phyloP scores from a whole-genome alignment of 2,888 invertebrate species.

The Anoncus sp. region DNA sequence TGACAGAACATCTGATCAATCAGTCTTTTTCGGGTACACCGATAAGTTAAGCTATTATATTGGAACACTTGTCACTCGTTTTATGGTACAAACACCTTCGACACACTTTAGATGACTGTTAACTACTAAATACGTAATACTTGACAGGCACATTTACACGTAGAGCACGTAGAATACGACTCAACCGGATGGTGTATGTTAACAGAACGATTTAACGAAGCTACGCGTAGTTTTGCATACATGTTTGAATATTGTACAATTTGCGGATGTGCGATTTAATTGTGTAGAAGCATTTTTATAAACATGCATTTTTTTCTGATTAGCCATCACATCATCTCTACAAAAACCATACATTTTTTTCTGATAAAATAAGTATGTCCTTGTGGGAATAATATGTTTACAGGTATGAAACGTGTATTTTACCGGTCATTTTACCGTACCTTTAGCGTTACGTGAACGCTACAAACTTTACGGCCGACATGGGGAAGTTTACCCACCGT shows the following conservation, averaged over 20 bases:
- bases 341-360: not conserved
- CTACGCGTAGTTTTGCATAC: conserved; percentile 19
- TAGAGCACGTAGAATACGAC: conserved; percentile 18
- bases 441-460: too few relatives aligned
- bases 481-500: too few relatives aligned
- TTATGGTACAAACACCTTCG: conserved; percentile 2
- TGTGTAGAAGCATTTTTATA: conserved; percentile 2
- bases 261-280: not conserved
- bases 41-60: conserved; percentile 14
- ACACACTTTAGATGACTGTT: conserved; percentile 38
- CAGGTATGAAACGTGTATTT: too few relatives aligned
- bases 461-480: too few relatives aligned
- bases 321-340: not conserved
- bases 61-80: not conserved
- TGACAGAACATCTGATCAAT: conserved; percentile 1
- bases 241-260: not conserved
- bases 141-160: conserved; percentile 33
- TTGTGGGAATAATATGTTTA: too few relatives aligned
- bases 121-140: conserved; percentile 54
- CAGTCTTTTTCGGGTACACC: not conserved
- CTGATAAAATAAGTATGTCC: conserved; percentile 3
- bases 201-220: conserved; percentile 19
- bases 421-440: too few relatives aligned
- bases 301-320: not conserved
- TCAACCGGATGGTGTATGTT: conserved; percentile 48